These are phyloP conservation scores for Synanthedon andrenaeformis DNA, from an alignment of 2,888 invertebrate species.

Conservation along the genomic window DNA sequence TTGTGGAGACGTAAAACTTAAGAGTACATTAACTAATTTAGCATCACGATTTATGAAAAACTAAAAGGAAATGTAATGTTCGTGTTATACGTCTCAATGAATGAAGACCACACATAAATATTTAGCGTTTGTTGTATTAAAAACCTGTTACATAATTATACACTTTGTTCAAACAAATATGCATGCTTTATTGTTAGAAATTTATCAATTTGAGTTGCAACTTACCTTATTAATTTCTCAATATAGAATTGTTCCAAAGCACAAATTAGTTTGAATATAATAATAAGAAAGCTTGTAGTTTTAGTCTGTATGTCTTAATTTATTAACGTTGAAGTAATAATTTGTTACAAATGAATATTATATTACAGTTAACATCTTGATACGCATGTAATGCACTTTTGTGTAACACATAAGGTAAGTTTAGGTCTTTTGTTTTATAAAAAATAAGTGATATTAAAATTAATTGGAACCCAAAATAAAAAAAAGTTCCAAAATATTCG, in stretches of 20 bases:
- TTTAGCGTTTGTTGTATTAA: not conserved
- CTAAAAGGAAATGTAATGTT: no score
- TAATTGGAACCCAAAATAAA: constrained; percentile 37
- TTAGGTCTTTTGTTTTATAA: constrained; percentile 49
- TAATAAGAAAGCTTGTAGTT: constrained; percentile 25
- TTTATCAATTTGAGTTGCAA: not conserved
- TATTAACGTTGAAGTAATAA: constrained; percentile 31
- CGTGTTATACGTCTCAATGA: no score
- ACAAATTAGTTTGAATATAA: constrained; percentile 23
- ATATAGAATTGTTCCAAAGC: constrained; percentile 14
- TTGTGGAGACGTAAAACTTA: no score
- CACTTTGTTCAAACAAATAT: not conserved
- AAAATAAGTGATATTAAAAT: constrained; percentile 16
- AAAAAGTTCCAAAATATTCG: constrained; percentile 29
- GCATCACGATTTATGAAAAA: no score
- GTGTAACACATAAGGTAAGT: constrained; percentile 41
- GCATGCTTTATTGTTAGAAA: not conserved
- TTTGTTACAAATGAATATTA: constrained; percentile 21
- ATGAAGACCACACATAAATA: not conserved
- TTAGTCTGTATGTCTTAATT: constrained; percentile 34
- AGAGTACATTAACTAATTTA: no score
- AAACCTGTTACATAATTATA: not conserved
- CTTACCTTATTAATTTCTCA: not conserved
- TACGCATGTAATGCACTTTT: constrained; percentile 53
- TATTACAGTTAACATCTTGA: constrained; percentile 7